Evolutionary conservation across 2,888 invertebrate genomes (phyloP).

Genomic region (Acleris holmiana): DNA sequence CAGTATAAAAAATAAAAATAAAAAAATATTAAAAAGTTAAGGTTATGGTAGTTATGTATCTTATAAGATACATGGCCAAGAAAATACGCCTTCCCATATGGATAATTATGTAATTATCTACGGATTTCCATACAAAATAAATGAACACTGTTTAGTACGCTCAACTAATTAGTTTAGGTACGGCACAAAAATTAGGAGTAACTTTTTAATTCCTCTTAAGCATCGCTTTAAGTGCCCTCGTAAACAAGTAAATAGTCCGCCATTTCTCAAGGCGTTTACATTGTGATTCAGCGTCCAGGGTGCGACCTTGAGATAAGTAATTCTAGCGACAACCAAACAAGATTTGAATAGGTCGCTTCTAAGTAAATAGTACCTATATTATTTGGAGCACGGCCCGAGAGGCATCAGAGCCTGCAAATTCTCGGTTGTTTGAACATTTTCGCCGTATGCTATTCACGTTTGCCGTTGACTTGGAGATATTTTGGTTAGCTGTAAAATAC

Average conservation of each 20-base stretch:
- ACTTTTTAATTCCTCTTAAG: constrained; percentile 19
- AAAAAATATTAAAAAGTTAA: too few species aligned
- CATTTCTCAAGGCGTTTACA: constrained; percentile 25
- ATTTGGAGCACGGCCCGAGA: constrained; percentile 42
- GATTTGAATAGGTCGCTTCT: constrained; percentile 37
- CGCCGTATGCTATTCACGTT: constrained; percentile 62
- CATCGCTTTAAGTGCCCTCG: constrained; percentile 26
- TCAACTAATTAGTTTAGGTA: constrained; percentile 19
- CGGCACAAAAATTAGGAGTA: constrained; percentile 18
- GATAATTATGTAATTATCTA: too few species aligned
- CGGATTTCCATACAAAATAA: neutral
- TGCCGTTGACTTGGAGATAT: constrained; percentile 10
- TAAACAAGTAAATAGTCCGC: constrained; percentile 34
- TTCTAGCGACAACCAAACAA: constrained; percentile 31
- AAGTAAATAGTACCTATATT: constrained; percentile 34
- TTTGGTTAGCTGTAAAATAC: neutral
- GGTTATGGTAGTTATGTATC: too few species aligned
- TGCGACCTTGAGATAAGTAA: constrained; percentile 35
- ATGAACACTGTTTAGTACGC: neutral
- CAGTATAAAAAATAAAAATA: too few species aligned
- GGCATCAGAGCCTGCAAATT: constrained; percentile 37
- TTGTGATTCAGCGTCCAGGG: constrained; percentile 32
- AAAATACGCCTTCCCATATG: too few species aligned
- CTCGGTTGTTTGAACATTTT: constrained; percentile 56
- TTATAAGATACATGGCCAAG: too few species aligned